Evolutionary conservation across 2,113 vertebrate genomes (phyloP).

Genomic region (Origma solitaria): DNA sequence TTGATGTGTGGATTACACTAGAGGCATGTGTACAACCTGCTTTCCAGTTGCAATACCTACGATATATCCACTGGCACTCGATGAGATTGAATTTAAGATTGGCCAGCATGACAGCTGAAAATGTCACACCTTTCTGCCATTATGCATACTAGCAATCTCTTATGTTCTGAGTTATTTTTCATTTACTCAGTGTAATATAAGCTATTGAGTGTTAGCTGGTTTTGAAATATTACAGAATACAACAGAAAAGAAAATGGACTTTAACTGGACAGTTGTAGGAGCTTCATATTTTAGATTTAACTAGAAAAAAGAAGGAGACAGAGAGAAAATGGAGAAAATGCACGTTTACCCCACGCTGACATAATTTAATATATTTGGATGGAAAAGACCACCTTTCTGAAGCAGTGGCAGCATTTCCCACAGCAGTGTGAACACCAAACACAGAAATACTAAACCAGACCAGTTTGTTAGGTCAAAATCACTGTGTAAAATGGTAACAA

Average conservation of each 20-base stretch:
- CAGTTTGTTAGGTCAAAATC: not conserved
- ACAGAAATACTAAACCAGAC: conserved; percentile 24
- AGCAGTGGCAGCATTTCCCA: not conserved
- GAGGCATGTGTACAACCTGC: not conserved
- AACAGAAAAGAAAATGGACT: not conserved
- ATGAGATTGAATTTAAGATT: conserved; percentile 14
- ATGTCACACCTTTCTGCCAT: conserved; percentile 16
- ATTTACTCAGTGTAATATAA: not conserved
- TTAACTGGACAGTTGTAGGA: not conserved
- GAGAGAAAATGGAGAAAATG: not conserved
- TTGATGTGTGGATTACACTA: not conserved
- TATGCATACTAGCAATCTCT: not conserved
- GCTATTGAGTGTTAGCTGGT: not conserved
- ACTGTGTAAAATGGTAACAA: not conserved
- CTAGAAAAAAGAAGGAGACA: not conserved
- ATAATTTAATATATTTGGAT: not conserved
- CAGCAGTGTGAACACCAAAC: not conserved
- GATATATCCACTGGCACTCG: not conserved
- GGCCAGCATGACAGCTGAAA: conserved; percentile 21
- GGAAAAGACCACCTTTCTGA: not conserved
- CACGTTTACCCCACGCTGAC: not conserved
- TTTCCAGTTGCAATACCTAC: not conserved
- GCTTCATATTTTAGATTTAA: not conserved
- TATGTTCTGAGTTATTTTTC: conserved; percentile 21
- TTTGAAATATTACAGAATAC: not conserved